phyloP scores from a whole-genome alignment of 2,113 vertebrate genomes.

The Ceratotherium simum region DNA sequence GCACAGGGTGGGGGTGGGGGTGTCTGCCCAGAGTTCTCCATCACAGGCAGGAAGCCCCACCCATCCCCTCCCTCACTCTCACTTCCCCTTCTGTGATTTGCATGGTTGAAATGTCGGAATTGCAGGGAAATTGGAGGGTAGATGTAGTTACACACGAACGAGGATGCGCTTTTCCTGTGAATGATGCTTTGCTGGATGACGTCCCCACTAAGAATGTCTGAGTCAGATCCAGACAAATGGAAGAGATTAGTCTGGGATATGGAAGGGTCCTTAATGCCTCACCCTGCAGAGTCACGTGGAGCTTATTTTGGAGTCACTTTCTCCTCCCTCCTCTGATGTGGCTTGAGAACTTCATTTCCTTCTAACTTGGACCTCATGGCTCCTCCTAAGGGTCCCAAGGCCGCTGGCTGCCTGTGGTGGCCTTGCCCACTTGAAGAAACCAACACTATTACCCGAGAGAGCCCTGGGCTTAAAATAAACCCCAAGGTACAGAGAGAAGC shows the following conservation, averaged over 20 bases:
- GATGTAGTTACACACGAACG: not conserved
- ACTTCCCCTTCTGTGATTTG: conserved; percentile 56
- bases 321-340: not conserved
- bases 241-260: not conserved
- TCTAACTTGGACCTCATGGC: not conserved
- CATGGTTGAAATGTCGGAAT: conserved; percentile 11
- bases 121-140: not conserved
- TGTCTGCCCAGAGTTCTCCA: not conserved
- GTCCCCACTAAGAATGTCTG: not conserved
- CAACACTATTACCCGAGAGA: too few relatives aligned
- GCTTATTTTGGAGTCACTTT: not conserved
- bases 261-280: not conserved
- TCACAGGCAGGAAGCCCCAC: not conserved
- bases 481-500: not conserved
- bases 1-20: not conserved
- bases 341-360: not conserved
- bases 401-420: not conserved
- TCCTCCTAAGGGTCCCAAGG: not conserved
- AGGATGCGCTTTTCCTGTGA: not conserved
- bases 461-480: not conserved
- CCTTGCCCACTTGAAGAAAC: not conserved
- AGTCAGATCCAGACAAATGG: not conserved
- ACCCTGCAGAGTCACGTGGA: accelerated
- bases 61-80: not conserved
- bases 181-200: not conserved